Conservation (phyloP, 2,113 vertebrate species). For the Falco punctatus region DNA sequence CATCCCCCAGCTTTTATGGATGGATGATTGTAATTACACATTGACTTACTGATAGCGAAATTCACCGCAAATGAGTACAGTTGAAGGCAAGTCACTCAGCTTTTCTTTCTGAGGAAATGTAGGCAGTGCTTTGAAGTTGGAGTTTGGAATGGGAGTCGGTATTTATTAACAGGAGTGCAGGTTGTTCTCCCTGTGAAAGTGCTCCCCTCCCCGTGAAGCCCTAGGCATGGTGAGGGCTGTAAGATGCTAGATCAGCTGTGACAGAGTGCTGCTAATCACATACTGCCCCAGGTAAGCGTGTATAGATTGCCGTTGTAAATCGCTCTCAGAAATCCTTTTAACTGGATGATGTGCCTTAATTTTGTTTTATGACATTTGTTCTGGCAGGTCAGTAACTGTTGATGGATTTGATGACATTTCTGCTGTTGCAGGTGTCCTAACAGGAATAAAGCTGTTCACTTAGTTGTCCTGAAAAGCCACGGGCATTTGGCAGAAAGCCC, state of each 20-base stretch:
- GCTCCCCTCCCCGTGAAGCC: background rate
- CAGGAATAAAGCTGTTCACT: conserved; percentile 11
- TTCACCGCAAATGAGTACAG: background rate
- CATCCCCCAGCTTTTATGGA: background rate
- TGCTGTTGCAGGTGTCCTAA: conserved; percentile 34
- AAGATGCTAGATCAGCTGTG: background rate
- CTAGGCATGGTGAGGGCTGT: background rate
- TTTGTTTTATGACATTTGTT: conserved; percentile 30
- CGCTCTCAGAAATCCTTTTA: conserved; percentile 43
- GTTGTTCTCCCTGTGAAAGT: background rate
- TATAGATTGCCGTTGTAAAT: conserved; percentile 11
- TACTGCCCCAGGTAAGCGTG: background rate
- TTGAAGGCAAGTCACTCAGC: background rate
- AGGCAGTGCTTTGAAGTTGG: conserved; percentile 23
- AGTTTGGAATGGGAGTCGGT: background rate
- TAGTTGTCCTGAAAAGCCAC: background rate
- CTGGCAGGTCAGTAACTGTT: conserved; percentile 25
- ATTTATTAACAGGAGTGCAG: conserved; percentile 5
- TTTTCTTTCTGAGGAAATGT: background rate
- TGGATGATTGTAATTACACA: background rate
- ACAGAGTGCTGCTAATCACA: background rate
- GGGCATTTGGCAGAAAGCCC: background rate
- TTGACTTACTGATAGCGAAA: background rate
- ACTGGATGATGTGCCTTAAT: background rate
- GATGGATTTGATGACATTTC: conserved; percentile 31